Conservation (phyloP, 2,888 invertebrate species). For the Caenorhabditis sp. region DNA sequence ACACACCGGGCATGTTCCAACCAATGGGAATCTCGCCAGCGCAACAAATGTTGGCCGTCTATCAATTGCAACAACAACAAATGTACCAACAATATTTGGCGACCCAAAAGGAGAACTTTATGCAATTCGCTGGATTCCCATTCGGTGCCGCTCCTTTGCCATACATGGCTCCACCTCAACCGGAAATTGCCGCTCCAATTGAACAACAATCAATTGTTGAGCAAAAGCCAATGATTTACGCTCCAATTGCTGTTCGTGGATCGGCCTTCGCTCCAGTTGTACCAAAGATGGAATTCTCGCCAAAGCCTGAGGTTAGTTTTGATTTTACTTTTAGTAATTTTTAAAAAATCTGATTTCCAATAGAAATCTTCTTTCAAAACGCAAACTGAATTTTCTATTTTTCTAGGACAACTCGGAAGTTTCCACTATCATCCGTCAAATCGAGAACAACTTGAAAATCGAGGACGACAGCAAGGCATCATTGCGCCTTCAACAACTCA, state of each 20-base stretch:
- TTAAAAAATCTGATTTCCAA: too few species aligned
- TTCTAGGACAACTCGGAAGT: too few species aligned
- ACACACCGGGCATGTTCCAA: not conserved
- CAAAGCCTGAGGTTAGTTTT: too few species aligned
- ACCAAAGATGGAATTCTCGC: too few species aligned
- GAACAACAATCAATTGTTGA: not conserved
- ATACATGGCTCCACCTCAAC: not conserved
- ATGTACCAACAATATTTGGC: not conserved
- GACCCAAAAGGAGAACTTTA: not conserved
- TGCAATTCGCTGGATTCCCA: not conserved
- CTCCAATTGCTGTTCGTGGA: not conserved
- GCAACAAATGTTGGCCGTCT: constrained; percentile 4
- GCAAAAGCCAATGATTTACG: not conserved
- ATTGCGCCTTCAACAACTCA: not conserved
- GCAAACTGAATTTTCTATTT: too few species aligned
- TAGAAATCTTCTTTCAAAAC: too few species aligned
- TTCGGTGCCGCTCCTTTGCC: not conserved
- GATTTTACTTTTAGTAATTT: too few species aligned
- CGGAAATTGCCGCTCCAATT: not conserved
- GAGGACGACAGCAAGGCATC: not conserved
- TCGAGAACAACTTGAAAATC: not conserved
- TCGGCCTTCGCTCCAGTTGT: not conserved
- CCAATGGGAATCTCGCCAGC: not conserved
- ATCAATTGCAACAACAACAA: constrained; percentile 2
- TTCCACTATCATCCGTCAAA: not conserved